Evolutionary conservation across 2,888 invertebrate species (phyloP).

Genomic region (Cephus pulcher): DNA sequence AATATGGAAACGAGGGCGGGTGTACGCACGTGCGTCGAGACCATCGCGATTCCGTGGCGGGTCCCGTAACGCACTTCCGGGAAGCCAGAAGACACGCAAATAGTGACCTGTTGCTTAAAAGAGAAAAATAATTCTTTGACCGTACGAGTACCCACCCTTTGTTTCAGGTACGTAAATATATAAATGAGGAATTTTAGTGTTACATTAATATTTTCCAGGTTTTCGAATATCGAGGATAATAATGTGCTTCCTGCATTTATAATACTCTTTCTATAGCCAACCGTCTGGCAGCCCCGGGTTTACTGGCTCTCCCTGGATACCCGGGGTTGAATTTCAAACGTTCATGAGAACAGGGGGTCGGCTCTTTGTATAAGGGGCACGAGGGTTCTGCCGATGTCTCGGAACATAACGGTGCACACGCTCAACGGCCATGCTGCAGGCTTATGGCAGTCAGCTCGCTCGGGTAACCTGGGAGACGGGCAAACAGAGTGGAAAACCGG

Average conservation of each 20-base stretch:
- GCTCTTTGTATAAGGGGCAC: constrained; percentile 55
- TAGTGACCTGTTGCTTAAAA: constrained; percentile 38
- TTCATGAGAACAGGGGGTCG: constrained; percentile 52
- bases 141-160: not conserved
- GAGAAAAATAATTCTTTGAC: constrained; percentile 28
- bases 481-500: constrained; percentile 47
- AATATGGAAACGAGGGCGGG: not conserved
- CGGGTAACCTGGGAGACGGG: constrained; percentile 16
- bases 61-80: constrained; percentile 23
- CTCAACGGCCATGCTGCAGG: constrained; percentile 53
- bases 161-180: not conserved
- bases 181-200: not conserved
- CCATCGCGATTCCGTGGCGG: not conserved
- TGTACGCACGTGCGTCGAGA: not conserved
- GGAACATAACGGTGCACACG: constrained; percentile 57
- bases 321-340: constrained; percentile 63
- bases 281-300: constrained; percentile 29
- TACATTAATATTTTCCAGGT: not conserved
- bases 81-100: constrained; percentile 12
- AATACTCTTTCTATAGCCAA: constrained; percentile 22
- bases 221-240: not conserved
- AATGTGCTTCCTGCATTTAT: constrained; percentile 34
- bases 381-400: constrained; percentile 47
- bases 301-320: constrained; percentile 23
- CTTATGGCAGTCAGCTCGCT: constrained; percentile 51